These are phyloP conservation scores for Labia minor DNA, from an alignment of 2,888 invertebrate genomes.

Conservation along the genomic window DNA sequence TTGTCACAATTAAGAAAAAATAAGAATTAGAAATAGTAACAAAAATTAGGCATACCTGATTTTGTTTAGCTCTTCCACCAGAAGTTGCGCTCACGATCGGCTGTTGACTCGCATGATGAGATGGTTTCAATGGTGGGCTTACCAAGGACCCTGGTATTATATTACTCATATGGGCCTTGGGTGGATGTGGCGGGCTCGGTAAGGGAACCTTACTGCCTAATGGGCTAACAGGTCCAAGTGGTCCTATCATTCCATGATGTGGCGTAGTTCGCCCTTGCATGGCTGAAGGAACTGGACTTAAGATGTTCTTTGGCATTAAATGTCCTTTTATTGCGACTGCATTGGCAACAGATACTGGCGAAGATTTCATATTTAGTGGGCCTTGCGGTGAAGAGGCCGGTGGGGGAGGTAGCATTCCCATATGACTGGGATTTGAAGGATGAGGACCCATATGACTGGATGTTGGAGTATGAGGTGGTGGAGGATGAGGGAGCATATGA, in stretches of 20 bases:
- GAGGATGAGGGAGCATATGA: too few relatives aligned
- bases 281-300: neutral
- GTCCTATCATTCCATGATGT: neutral
- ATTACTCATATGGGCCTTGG: conserved; percentile 28
- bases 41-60: conserved; percentile 20
- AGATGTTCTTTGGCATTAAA: neutral
- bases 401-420: neutral
- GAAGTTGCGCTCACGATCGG: conserved; percentile 38
- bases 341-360: conserved; percentile 9
- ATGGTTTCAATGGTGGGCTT: conserved; percentile 43
- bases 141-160: conserved; percentile 37
- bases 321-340: neutral
- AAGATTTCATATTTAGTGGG: neutral
- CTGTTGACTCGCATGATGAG: conserved; percentile 38
- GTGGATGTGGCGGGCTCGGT: conserved; percentile 25
- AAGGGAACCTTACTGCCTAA: neutral
- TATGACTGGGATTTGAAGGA: too few relatives aligned
- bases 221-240: neutral
- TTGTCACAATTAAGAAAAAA: too few relatives aligned
- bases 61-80: conserved; percentile 30
- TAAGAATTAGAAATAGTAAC: too few relatives aligned
- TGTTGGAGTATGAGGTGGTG: too few relatives aligned
- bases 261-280: neutral
- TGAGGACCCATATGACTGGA: too few relatives aligned
- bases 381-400: neutral